Evolutionary conservation across 2,888 invertebrate species (phyloP).

Genomic region (Nomada ferruginata): DNA sequence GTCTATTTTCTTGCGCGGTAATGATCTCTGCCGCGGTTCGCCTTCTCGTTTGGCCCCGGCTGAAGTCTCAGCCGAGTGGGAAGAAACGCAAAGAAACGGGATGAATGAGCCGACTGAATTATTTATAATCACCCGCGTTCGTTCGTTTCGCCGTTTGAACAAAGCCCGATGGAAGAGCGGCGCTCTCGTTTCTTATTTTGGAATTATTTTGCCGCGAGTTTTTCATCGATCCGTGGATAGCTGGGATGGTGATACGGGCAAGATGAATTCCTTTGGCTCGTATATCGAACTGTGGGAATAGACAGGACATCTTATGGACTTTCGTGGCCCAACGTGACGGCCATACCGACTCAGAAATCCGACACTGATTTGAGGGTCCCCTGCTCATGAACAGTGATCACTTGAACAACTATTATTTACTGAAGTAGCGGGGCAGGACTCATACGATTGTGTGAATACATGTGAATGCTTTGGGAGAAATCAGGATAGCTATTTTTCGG

Average conservation of each 20-base stretch:
- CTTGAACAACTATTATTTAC: too few species aligned
- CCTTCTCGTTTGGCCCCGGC: constrained; percentile 3
- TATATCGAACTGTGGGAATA: too few species aligned
- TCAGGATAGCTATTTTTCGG: too few species aligned
- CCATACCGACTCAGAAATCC: too few species aligned
- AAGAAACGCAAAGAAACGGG: constrained; percentile 29
- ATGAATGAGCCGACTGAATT: constrained; percentile 36
- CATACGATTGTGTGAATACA: too few species aligned
- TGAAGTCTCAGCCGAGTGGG: not conserved
- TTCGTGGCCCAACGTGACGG: too few species aligned
- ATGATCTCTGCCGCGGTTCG: constrained; percentile 42
- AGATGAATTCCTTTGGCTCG: not conserved
- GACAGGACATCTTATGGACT: too few species aligned
- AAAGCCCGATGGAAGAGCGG: not conserved
- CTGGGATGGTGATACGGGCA: not conserved
- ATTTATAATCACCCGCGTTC: constrained; percentile 33
- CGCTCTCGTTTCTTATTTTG: constrained; percentile 7
- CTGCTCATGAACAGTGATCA: too few species aligned
- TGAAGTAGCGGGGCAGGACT: too few species aligned
- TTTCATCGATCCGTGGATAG: not conserved
- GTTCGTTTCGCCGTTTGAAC: not conserved
- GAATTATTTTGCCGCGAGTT: not conserved
- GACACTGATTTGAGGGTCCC: too few species aligned
- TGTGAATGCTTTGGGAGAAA: too few species aligned
- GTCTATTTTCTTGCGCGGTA: constrained; percentile 46